Conservation (phyloP, 2,113 vertebrate species). For the Daboia siamensis region DNA sequence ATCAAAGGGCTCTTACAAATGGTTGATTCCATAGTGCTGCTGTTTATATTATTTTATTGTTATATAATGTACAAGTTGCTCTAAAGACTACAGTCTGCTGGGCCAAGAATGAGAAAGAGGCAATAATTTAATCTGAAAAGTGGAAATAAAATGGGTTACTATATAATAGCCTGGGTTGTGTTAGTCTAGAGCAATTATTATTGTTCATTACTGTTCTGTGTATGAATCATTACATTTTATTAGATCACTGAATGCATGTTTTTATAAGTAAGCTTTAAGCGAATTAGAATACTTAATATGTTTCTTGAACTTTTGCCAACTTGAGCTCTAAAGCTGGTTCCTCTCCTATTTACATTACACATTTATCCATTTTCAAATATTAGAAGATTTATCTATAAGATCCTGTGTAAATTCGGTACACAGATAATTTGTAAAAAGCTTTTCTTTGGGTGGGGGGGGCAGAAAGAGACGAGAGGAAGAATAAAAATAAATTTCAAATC, state of each 20-base stretch:
- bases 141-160: conserved; percentile 45
- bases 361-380: conserved; percentile 80
- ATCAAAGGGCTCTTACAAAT: conserved; percentile 50
- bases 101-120: conserved; percentile 44
- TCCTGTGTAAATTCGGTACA: conserved; percentile 76
- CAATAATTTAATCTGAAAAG: conserved; percentile 55
- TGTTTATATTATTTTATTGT: conserved; percentile 2
- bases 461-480: not conserved
- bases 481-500: not conserved
- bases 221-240: conserved; percentile 59
- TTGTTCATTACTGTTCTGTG: conserved; percentile 59
- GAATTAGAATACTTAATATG: conserved; percentile 74
- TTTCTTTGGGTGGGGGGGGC: conserved; percentile 68
- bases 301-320: conserved; percentile 74
- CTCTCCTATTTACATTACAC: conserved; percentile 69
- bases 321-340: conserved; percentile 54
- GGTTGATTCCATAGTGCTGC: conserved; percentile 42
- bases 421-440: conserved; percentile 75
- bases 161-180: conserved; percentile 22
- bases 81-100: conserved; percentile 35
- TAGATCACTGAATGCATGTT: conserved; percentile 52
- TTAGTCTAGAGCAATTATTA: conserved; percentile 53
- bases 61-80: conserved; percentile 26
- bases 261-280: conserved; percentile 65
- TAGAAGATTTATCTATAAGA: conserved; percentile 76